Conservation (phyloP, 2,888 invertebrate species). For the Hololepta plana region DNA sequence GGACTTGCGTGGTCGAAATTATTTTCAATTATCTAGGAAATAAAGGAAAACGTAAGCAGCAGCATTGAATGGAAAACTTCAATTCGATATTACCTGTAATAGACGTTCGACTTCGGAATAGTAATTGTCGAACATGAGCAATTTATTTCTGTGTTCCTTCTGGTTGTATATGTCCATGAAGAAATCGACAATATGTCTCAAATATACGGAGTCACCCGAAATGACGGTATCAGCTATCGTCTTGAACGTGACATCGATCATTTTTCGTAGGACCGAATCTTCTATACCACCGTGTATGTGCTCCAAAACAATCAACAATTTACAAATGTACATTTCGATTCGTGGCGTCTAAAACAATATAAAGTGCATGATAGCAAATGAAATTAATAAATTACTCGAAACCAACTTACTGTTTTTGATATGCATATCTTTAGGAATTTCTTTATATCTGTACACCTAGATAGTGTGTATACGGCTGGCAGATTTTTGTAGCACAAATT, state of each 20-base stretch:
- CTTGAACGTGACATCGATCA: slow-evolving; percentile 30
- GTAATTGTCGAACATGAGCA: slow-evolving; percentile 17
- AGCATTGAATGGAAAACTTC: slow-evolving; percentile 3
- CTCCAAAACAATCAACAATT: slow-evolving; percentile 34
- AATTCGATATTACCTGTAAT: slow-evolving; percentile 15
- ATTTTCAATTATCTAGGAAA: slow-evolving; percentile 15
- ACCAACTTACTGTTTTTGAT: slow-evolving; percentile 33
- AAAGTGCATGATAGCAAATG: slow-evolving; percentile 4
- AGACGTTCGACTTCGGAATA: slow-evolving; percentile 23
- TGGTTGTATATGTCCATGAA: slow-evolving; percentile 31
- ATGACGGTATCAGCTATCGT: slow-evolving; percentile 29
- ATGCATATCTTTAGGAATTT: slow-evolving; percentile 43
- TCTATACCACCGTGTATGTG: slow-evolving; percentile 30
- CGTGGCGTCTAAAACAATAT: slow-evolving; percentile 22
- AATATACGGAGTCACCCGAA: slow-evolving; percentile 26
- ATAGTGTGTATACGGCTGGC: slow-evolving; percentile 52
- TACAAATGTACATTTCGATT: slow-evolving; percentile 33
- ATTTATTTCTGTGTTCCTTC: slow-evolving; percentile 10
- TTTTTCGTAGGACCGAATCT: slow-evolving; percentile 27
- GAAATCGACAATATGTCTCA: slow-evolving; percentile 34
- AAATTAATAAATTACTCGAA: too few species aligned
- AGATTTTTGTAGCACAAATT: slow-evolving; percentile 66
- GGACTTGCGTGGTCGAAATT: slow-evolving; percentile 13
- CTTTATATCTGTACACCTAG: slow-evolving; percentile 53
- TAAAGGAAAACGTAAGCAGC: slow-evolving; percentile 4